These are phyloP conservation scores for Naja naja DNA, from an alignment of 2,113 vertebrate genomes.

Conservation along the genomic window DNA sequence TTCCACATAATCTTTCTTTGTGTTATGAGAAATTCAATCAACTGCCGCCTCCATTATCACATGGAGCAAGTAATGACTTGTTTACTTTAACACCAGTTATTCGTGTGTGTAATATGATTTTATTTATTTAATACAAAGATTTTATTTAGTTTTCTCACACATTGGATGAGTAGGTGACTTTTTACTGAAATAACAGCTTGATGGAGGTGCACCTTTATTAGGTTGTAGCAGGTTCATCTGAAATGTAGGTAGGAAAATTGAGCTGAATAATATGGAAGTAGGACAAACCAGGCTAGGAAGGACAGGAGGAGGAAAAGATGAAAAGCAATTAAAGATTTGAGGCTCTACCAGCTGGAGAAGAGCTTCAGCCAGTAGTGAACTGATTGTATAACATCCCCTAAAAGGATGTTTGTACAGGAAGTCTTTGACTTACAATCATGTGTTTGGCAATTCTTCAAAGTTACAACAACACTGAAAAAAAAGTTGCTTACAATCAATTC, in stretches of 20 bases:
- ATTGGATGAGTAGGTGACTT: neutral
- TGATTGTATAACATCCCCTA: neutral
- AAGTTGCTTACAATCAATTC: neutral
- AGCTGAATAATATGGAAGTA: neutral
- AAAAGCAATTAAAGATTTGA: neutral
- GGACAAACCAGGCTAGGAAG: neutral
- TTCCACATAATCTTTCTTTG: neutral
- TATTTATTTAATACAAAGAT: neutral
- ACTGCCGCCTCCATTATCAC: neutral
- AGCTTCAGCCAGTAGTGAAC: neutral
- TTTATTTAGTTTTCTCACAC: neutral
- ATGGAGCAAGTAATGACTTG: constrained; percentile 6
- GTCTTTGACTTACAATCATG: neutral
- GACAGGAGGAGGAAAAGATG: neutral
- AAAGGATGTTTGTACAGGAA: neutral
- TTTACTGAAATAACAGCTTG: neutral
- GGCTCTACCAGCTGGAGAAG: neutral
- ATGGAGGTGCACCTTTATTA: neutral
- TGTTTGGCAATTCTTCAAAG: neutral
- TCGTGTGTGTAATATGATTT: neutral
- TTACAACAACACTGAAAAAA: neutral
- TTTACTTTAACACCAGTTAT: neutral
- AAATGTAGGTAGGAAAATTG: neutral
- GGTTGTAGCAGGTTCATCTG: neutral
- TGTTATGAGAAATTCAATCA: neutral